Conservation (phyloP, 2,888 invertebrate genomes). For the Phanerotoma sp. region DNA sequence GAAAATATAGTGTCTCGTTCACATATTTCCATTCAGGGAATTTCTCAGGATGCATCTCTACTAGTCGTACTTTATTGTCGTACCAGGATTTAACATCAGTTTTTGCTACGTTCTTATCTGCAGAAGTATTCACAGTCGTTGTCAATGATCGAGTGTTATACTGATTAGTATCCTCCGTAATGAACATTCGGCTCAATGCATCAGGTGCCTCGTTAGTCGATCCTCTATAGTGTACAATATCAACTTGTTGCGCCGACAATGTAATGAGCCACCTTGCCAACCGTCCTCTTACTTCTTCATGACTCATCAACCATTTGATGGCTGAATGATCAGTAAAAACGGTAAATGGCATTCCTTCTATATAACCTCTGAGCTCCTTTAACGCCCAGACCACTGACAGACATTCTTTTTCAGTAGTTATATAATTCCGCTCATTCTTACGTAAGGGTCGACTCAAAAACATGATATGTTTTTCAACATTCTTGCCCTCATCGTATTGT, state of each 20-base stretch:
- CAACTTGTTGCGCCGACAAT: conserved; percentile 18
- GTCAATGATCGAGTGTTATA: no score
- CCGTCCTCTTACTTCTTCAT: background rate
- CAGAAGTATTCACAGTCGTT: conserved; percentile 1
- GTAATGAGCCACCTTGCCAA: conserved; percentile 29
- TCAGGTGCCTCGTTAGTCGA: conserved; percentile 28
- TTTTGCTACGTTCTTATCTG: conserved; percentile 12
- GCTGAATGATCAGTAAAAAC: background rate
- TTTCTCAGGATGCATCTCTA: background rate
- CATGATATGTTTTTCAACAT: background rate
- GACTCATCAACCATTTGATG: background rate
- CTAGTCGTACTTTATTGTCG: conserved; percentile 10
- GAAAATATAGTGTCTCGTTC: conserved; percentile 7
- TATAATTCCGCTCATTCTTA: background rate
- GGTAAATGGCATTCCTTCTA: background rate
- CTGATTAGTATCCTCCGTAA: background rate
- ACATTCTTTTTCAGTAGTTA: background rate
- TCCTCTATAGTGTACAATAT: conserved; percentile 23
- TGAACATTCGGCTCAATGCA: conserved; percentile 22
- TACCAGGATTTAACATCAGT: conserved; percentile 24
- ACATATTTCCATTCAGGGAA: conserved; percentile 22
- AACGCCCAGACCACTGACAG: background rate
- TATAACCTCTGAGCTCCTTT: background rate
- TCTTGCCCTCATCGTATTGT: background rate
- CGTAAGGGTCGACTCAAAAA: background rate